Evolutionary conservation across 1,140 invertebrate genomes (phyloP), one percentile per base, ranked within the genome.

Genomic region (Brachionus calyciflorus): DNA sequence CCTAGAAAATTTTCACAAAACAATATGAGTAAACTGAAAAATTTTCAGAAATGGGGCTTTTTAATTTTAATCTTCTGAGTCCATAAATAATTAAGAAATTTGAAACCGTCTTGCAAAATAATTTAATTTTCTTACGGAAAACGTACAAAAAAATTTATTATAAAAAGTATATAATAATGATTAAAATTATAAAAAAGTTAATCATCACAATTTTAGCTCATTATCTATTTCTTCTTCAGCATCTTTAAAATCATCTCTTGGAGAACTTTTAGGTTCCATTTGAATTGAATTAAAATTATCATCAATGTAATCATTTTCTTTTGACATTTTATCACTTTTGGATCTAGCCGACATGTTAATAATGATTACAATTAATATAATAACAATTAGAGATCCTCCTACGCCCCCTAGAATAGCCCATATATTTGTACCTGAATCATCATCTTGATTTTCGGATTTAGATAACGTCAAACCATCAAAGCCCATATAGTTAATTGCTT

Each of bases 241-340:
- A 37, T 60, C 12, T 9, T 60, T 17, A 4, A 37, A 60, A 17
- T 1, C 28, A 60, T 60, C 30, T 37, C 1, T 12, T 0, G 55
- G 30, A 21, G 17, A 0, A 9, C 6, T 37, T 60, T 60, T 60
- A 19, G 19, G 28, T 60, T 60, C 55, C 55, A 60, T 9, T 60
- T 60, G 55, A 12, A 60, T 60, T 37, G 19, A 10, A 60, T 19
- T 17, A 60, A 33, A 60, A 19, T 60, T 60, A 17, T 60, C 55
- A 60, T 60, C 55, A 21, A 60, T 60, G 37, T 19, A 60, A 19
- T 60, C 55, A 37, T 37, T 60, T 60, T 60, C n/a, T 60, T 60
- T 60, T 60, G 28, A 55, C 33, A 55, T 24, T 55, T 55, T 55
- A 28, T 28, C 24, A 14, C 33, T 3, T 28, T 7, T 12, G 28